Evolutionary conservation across 2,113 vertebrate genomes (phyloP), one percentile per base, ranked within the genome.

Genomic region (Cephalopholis sonnerati): DNA sequence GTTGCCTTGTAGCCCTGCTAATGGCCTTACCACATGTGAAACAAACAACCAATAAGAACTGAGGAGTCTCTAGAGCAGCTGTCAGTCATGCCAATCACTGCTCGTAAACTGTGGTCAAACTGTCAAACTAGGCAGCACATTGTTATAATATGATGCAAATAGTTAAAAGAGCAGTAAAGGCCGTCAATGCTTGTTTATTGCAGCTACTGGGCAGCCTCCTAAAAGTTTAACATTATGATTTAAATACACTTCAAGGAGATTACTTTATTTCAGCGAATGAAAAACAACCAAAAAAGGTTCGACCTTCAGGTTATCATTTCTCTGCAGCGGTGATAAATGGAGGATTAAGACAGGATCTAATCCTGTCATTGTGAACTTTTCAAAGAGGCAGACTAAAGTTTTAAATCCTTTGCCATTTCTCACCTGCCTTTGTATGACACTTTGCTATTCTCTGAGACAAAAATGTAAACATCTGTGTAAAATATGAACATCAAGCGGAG

Each of bases 391-490:
- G 32, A 62, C 58, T 58, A 3, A 78, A 44, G 32, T 74, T 76
- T 51, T 24, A 78, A 62, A 67, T 70, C 67, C 64, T 62, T 44
- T 55, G 41, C 77, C 66, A 85, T 92, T 91, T 85, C 75, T 93
- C 84, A 83, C 84, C 74, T 66, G 77, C 29, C 61, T 87, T 85
- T 82, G 76, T 77, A 1, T 91, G 86, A 90, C 88, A 91, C 71
- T 83, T 63, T 67, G 66, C 88, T 87, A 82, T 90, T 90, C 72
- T 86, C 68, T 1, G 7, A 70, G 81, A 88, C 76, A 70, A 82
- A 89, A 91, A 93, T 84, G 82, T 93, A 92, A 93, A 93, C 88
- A 89, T 87, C 57, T 22, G 50, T 46, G 61, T 86, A 85, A 92
- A 90, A 89, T 86, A 86, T 86, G 89, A 84, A 81, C 80, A 78